Evolutionary conservation across 2,113 vertebrate genomes (phyloP).

Genomic region (Myotis lucifugus): DNA sequence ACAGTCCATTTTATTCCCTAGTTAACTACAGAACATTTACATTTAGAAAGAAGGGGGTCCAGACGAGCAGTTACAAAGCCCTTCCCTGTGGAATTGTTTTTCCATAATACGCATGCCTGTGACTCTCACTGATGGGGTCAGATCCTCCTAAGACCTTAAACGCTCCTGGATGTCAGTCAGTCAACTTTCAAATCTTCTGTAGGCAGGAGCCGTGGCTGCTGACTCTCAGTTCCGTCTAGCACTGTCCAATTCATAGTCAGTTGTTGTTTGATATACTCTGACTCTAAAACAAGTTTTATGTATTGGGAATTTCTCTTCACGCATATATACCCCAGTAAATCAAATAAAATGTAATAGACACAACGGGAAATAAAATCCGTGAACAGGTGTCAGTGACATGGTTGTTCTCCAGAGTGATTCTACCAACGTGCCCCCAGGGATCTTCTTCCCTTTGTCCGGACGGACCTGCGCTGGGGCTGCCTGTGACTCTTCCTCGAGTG

Average conservation of each 20-base stretch:
- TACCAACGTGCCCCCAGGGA: conserved; percentile 87
- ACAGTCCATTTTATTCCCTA: not conserved
- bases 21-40: not conserved
- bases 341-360: conserved; percentile 94
- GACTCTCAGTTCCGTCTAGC: not conserved
- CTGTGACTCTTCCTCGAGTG: conserved; percentile 76
- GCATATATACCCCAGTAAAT: conserved; percentile 95
- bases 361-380: conserved; percentile 91
- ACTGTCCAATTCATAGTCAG: not conserved
- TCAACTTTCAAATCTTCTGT: conserved; percentile 23
- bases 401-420: conserved; percentile 92
- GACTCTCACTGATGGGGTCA: not conserved
- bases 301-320: conserved; percentile 74
- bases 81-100: not conserved
- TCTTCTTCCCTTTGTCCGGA: conserved; percentile 86
- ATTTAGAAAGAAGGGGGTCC: not conserved
- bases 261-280: not conserved
- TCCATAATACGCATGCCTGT: not conserved
- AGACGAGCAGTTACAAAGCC: not conserved
- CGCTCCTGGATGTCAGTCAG: not conserved
- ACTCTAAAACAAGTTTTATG: not conserved
- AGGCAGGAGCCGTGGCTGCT: not conserved
- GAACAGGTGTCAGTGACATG: conserved; percentile 95
- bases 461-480: conserved; percentile 60
- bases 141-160: not conserved